Percentiles rank a stretch among this genome's conserved stretches.
phyloP scores from a whole-genome alignment of 2,113 vertebrate genomes.

The Amphiprion percula region DNA sequence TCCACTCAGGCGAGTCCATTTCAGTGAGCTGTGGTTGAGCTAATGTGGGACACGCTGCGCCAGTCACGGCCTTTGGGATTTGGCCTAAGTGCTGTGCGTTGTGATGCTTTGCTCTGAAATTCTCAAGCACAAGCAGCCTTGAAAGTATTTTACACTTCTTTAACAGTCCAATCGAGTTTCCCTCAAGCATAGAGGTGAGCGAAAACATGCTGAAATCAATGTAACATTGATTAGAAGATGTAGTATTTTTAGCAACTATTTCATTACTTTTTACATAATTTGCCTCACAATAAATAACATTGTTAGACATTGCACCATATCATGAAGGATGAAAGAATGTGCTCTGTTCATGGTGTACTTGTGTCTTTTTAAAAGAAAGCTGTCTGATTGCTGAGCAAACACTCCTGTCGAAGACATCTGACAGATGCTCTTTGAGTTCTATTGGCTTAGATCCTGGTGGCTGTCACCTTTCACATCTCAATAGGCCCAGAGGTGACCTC shows the following conservation, averaged over 20 bases:
- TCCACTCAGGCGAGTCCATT: constrained; percentile 85
- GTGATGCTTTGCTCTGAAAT: constrained; percentile 81
- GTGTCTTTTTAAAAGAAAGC: constrained; percentile 68
- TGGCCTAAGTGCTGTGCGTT: constrained; percentile 82
- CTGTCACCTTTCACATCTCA: constrained; percentile 87
- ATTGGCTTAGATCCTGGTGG: constrained; percentile 83
- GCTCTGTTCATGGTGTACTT: constrained; percentile 33
- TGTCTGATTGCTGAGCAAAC: constrained; percentile 83
- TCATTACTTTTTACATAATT: constrained; percentile 11
- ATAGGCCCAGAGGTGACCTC: constrained; percentile 83
- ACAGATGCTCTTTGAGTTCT: constrained; percentile 82
- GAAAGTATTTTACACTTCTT: constrained; percentile 76
- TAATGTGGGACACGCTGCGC: constrained; percentile 84
- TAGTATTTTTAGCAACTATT: constrained; percentile 8
- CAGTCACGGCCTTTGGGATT: constrained; percentile 87
- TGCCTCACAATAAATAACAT: fast-evolving
- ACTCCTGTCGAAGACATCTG: constrained; percentile 80
- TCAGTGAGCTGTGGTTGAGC: constrained; percentile 83
- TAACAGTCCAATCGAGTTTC: constrained; percentile 43
- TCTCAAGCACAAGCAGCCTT: constrained; percentile 65
- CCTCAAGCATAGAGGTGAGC: constrained; percentile 12
- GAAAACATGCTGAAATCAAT: constrained; percentile 28
- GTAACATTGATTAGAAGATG: constrained; percentile 12
- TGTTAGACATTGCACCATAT: neutral
- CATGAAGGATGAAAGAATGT: constrained; percentile 17